These are phyloP conservation scores for Triops longicaudatus DNA, from an alignment of 1,140 invertebrate genomes.

Conservation along the genomic window DNA sequence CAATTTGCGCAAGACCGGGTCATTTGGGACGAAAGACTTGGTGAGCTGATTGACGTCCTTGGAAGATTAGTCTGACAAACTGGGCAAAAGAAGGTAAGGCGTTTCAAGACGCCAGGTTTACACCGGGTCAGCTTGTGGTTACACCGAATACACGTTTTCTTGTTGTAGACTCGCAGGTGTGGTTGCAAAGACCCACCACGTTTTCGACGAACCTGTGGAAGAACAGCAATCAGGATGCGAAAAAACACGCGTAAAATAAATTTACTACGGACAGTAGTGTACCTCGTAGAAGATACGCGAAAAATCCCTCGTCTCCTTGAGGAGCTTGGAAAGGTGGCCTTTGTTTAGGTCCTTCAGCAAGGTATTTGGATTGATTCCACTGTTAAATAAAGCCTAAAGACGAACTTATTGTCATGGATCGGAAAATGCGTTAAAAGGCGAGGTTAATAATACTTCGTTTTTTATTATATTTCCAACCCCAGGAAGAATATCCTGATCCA, in stretches of 20 bases:
- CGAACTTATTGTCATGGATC: too few species aligned
- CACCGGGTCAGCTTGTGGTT: slow-evolving; percentile 34
- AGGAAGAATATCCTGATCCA: slow-evolving; percentile 37
- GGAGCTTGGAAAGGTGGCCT: slow-evolving; percentile 35
- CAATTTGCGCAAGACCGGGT: not conserved
- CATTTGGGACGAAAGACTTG: not conserved
- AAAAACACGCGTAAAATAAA: not conserved
- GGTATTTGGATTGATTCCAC: slow-evolving; percentile 37
- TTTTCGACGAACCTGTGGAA: slow-evolving; percentile 33
- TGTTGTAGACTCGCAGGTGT: slow-evolving; percentile 36
- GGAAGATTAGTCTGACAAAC: slow-evolving; percentile 36
- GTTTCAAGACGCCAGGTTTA: slow-evolving; percentile 36
- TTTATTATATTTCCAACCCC: slow-evolving; percentile 40
- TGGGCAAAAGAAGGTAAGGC: slow-evolving; percentile 37
- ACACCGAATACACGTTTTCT: slow-evolving; percentile 35
- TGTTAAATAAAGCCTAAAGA: slow-evolving; percentile 37
- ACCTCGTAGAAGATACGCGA: slow-evolving; percentile 37
- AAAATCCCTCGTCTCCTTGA: slow-evolving; percentile 39
- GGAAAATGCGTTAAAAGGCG: too few species aligned
- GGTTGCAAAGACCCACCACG: slow-evolving; percentile 34
- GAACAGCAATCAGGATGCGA: not conserved
- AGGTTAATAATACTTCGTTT: slow-evolving; percentile 34
- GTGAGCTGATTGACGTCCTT: slow-evolving; percentile 20
- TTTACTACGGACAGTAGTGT: not conserved
- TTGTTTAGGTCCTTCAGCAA: slow-evolving; percentile 35